Evolutionary conservation across 2,113 vertebrate genomes (phyloP).

Genomic region (Tenrec ecaudatus): DNA sequence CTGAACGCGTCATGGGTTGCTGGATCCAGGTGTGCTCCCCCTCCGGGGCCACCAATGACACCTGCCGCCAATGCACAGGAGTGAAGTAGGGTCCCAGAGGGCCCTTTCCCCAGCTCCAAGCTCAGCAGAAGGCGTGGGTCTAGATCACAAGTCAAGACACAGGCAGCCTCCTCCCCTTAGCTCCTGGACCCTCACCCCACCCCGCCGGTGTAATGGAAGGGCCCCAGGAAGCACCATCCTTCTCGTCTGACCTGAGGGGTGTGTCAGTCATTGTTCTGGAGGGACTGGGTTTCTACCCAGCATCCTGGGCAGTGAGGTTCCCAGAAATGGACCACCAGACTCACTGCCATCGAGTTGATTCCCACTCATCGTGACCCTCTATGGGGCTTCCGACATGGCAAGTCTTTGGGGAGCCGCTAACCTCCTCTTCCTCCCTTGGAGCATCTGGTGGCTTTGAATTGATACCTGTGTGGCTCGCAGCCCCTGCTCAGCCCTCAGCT

Average conservation of each 20-base stretch:
- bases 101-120: neutral
- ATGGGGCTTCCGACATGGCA: too few species aligned
- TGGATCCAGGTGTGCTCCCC: neutral
- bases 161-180: too few species aligned
- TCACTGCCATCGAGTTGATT: too few species aligned
- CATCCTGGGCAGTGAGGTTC: neutral
- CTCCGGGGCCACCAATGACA: neutral
- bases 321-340: too few species aligned
- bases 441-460: too few species aligned
- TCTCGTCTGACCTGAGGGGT: slow-evolving; percentile 15
- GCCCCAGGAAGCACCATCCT: neutral
- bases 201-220: neutral
- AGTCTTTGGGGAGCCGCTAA: too few species aligned
- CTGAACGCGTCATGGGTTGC: neutral
- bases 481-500: too few species aligned
- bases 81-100: neutral
- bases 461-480: too few species aligned
- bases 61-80: neutral
- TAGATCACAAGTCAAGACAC: neutral
- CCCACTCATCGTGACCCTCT: too few species aligned
- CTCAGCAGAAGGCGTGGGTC: neutral
- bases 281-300: neutral
- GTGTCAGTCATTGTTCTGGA: neutral
- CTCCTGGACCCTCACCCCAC: neutral
- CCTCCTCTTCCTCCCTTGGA: too few species aligned